phyloP scores from a whole-genome alignment of 1,140 invertebrate genomes.

The Bicyclus anynana region DNA sequence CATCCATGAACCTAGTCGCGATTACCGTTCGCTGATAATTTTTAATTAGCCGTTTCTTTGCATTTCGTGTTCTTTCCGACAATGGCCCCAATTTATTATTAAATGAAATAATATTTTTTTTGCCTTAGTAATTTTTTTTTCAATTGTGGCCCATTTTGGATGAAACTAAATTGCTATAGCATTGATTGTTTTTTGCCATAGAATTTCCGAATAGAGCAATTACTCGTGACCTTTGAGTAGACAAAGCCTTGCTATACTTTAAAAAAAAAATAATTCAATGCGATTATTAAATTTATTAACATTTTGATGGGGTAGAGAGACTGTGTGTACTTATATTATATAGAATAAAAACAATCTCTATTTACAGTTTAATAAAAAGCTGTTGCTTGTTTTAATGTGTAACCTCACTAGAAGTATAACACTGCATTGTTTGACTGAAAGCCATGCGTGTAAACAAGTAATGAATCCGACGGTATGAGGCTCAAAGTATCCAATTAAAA shows the following conservation, averaged over 20 bases:
- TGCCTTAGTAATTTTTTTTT: neutral
- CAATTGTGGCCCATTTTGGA: neutral
- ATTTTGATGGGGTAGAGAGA: too few relatives aligned
- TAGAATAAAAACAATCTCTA: too few relatives aligned
- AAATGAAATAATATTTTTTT: neutral
- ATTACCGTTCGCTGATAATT: too few relatives aligned
- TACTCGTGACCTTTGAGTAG: too few relatives aligned
- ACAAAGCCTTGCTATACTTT: too few relatives aligned
- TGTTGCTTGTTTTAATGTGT: slow-evolving; percentile 38
- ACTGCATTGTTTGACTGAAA: slow-evolving; percentile 47
- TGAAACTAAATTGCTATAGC: neutral
- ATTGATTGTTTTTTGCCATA: neutral
- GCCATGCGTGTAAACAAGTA: slow-evolving; percentile 34
- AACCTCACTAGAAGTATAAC: slow-evolving; percentile 36
- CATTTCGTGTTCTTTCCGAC: neutral
- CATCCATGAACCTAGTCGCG: too few relatives aligned
- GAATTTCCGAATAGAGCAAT: too few relatives aligned
- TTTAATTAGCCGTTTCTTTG: neutral
- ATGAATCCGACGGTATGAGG: slow-evolving; percentile 20
- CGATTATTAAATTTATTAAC: too few relatives aligned
- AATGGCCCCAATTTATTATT: neutral
- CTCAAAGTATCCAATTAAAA: too few relatives aligned
- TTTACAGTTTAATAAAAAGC: too few relatives aligned
- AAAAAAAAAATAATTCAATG: too few relatives aligned
- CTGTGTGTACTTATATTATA: too few relatives aligned